Evolutionary conservation across 2,113 vertebrate species (phyloP).

Genomic region (Ictalurus punctatus): DNA sequence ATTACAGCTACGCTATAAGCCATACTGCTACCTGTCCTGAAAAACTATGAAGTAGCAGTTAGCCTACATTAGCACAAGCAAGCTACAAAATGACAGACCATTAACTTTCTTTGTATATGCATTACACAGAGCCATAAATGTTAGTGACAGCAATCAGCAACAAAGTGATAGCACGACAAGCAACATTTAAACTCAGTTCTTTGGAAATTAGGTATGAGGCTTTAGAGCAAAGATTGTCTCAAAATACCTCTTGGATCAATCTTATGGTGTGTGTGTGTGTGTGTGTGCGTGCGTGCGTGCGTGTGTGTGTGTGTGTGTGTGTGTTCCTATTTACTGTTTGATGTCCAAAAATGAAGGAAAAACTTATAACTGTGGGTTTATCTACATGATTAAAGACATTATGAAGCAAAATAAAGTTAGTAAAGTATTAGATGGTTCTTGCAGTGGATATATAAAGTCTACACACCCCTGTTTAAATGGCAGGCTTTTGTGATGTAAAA

Average conservation of each 20-base stretch:
- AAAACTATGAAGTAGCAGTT: neutral
- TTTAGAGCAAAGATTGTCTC: neutral
- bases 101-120: neutral
- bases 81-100: neutral
- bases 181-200: neutral
- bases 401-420: too few relatives aligned
- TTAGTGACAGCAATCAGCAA: neutral
- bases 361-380: neutral
- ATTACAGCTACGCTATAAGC: neutral
- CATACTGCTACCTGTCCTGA: neutral
- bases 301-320: too few relatives aligned
- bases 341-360: neutral
- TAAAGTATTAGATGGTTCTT: too few relatives aligned
- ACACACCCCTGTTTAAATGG: too few relatives aligned
- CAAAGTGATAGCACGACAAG: neutral
- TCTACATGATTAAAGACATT: neutral
- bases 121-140: neutral
- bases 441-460: too few relatives aligned
- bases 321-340: neutral
- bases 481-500: too few relatives aligned
- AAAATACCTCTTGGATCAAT: neutral
- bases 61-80: neutral
- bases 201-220: neutral
- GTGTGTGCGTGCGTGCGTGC: too few relatives aligned
- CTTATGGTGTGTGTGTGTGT: neutral